Evolutionary conservation across 2,888 invertebrate genomes (phyloP).

Genomic region (Axea sp.): DNA sequence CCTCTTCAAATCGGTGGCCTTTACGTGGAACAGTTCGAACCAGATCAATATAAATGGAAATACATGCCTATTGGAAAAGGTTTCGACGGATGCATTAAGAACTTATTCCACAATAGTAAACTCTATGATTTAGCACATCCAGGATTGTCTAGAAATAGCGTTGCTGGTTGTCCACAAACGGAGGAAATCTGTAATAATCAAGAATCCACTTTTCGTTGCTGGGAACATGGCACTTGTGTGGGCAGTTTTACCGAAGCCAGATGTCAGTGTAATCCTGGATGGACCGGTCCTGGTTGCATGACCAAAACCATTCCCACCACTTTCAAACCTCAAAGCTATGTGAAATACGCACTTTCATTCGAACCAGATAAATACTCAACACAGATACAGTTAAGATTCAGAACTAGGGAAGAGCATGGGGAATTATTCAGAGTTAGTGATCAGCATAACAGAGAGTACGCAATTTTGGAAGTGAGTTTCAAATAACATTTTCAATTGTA

Average conservation of each 20-base stretch:
- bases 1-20: slow-evolving; percentile 97
- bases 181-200: slow-evolving; percentile 95
- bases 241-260: slow-evolving; percentile 93
- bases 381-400: slow-evolving; percentile 94
- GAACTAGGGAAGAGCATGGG: slow-evolving; percentile 95
- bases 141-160: slow-evolving; percentile 91
- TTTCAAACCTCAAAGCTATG: slow-evolving; percentile 95
- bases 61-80: slow-evolving; percentile 93
- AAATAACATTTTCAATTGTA: background rate
- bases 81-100: slow-evolving; percentile 97
- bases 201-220: slow-evolving; percentile 91
- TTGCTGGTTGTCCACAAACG: slow-evolving; percentile 94
- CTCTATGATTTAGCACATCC: slow-evolving; percentile 97
- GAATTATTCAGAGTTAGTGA: slow-evolving; percentile 96
- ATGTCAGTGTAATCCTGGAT: slow-evolving; percentile 97
- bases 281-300: slow-evolving; percentile 94
- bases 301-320: slow-evolving; percentile 93
- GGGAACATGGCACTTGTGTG: slow-evolving; percentile 96
- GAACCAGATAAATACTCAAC: slow-evolving; percentile 95
- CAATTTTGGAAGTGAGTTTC: slow-evolving; percentile 86
- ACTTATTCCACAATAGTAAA: slow-evolving; percentile 96
- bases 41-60: slow-evolving; percentile 93
- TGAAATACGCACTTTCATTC: slow-evolving; percentile 97
- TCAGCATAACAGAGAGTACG: slow-evolving; percentile 96
- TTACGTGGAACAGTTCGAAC: slow-evolving; percentile 93